Conservation (phyloP, 2,797 vertebrate species). For the Gymnoscopelus microlampas region DNA sequence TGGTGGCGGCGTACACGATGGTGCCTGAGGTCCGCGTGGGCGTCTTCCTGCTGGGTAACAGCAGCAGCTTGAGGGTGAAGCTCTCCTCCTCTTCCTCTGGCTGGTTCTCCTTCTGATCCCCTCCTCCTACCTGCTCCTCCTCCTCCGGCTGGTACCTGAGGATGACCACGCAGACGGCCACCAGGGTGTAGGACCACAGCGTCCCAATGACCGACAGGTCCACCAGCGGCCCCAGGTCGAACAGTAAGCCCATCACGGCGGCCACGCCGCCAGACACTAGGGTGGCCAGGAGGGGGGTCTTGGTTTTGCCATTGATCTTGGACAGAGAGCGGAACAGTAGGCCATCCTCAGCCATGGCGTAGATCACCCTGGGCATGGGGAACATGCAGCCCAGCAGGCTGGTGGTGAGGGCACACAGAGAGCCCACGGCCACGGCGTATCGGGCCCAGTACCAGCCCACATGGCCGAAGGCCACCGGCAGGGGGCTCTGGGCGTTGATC, state of each 20-base stretch:
- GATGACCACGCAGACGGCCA: conserved; percentile 92
- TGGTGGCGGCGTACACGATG: conserved; percentile 87
- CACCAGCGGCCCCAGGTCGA: conserved; percentile 91
- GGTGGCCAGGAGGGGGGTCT: conserved; percentile 91
- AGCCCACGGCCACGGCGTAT: conserved; percentile 92
- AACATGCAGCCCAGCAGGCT: conserved; percentile 98
- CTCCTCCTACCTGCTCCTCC: conserved; percentile 53
- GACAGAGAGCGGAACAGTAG: conserved; percentile 90
- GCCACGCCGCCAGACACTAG: conserved; percentile 85
- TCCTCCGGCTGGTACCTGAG: conserved; percentile 86
- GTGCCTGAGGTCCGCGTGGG: conserved; percentile 86
- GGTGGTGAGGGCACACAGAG: conserved; percentile 96
- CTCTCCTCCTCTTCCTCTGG: conserved; percentile 77
- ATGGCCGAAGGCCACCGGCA: conserved; percentile 90
- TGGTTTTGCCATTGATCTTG: conserved; percentile 85
- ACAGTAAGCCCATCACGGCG: conserved; percentile 93
- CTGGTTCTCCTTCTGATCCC: conserved; percentile 57
- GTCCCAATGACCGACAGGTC: conserved; percentile 98
- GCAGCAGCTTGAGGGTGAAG: conserved; percentile 74
- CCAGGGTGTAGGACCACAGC: conserved; percentile 92
- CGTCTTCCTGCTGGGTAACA: conserved; percentile 73
- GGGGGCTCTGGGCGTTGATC: conserved; percentile 87
- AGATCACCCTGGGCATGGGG: conserved; percentile 97
- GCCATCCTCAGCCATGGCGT: conserved; percentile 95
- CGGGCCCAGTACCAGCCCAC: conserved; percentile 90